These are phyloP conservation scores for Hypomesus transpacificus DNA, from an alignment of 2,113 vertebrate genomes.

Conservation along the genomic window DNA sequence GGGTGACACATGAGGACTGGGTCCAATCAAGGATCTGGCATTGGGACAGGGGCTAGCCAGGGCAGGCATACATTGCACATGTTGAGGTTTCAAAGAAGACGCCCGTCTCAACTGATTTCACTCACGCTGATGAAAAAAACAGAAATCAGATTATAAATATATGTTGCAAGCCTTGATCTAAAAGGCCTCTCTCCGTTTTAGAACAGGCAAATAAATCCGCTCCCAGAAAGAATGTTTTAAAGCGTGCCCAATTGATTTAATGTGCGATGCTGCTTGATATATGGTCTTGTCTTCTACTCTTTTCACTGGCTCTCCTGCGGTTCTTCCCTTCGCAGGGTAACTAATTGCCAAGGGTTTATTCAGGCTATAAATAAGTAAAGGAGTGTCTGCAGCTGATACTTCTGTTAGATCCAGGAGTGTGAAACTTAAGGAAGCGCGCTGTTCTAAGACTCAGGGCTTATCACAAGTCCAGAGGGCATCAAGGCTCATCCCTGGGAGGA, in stretches of 20 bases:
- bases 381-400: slow-evolving; percentile 13
- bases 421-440: slow-evolving; percentile 42
- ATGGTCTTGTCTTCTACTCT: not conserved
- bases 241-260: slow-evolving; percentile 19
- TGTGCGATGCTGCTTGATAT: slow-evolving; percentile 17
- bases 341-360: slow-evolving; percentile 21
- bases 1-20: too few species aligned
- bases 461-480: slow-evolving; percentile 43
- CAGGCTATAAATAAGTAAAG: slow-evolving; percentile 30
- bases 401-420: slow-evolving; percentile 12
- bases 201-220: not conserved
- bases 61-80: too few species aligned
- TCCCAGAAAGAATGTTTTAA: slow-evolving; percentile 5
- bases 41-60: too few species aligned
- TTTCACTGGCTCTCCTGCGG: not conserved
- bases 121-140: too few species aligned
- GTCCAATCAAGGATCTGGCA: too few species aligned
- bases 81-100: too few species aligned
- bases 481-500: slow-evolving; percentile 59
- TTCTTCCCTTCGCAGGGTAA: slow-evolving; percentile 17
- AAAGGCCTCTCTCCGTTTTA: too few species aligned
- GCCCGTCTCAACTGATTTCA: too few species aligned
- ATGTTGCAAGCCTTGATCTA: too few species aligned
- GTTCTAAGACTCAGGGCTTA: slow-evolving; percentile 52
- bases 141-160: too few species aligned